Base-by-base conservation (phyloP, 2,113 vertebrate genomes). In the Geococcyx californianus region DNA sequence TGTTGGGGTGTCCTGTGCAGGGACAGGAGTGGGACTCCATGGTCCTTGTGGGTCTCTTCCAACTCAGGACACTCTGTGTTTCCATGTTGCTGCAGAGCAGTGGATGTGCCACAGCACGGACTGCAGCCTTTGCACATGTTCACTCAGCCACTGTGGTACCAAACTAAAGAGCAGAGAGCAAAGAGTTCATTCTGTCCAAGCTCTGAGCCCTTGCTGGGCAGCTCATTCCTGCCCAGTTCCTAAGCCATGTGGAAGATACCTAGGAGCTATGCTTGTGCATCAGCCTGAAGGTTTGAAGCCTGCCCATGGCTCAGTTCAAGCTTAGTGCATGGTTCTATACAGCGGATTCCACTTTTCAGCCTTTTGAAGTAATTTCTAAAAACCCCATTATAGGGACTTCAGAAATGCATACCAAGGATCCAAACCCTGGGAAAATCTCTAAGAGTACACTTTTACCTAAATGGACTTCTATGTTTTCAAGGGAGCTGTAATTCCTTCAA, bases 71-170 rank as follows among this genome's bases (percentile, higher is more conserved):
- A 45, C 18, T 45, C 34, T 15, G 13, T 12, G 69, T 17, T 16
- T 45, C 45, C 45, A 18, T 45, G 45, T 18, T 45, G 40, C 51
- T 47, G 20, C 12, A 9, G 47, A 44, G 78, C 47, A 63, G 17
- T 13, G 54, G 18, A 2, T 26, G 4, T 31, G 33, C 59, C 59
- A 21, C 52, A 36, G 1, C 3, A 9, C 0, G 17, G n/a, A 10
- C 38, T 3, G 10, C n/a, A 15, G 64, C 5, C 40, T 47, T 29
- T 17, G 55, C 45, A 2, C 3, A 45, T 34, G 45, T 38, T 77
- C 70, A 13, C 44, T 18, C 60, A 72, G 82, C 38, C 19, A 2
- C 29, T 5, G 31, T 3, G 25, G 24, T 28, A 40, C 52, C 66
- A 11, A 28, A 5, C 44, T 44, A 15, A 3, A 47, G 36, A 64